A percentile compares a stretch with the other conserved stretches of the same genome.
Evolutionary conservation across 2,797 vertebrate genomes (phyloP).

Genomic region (Sebastes nivosus): DNA sequence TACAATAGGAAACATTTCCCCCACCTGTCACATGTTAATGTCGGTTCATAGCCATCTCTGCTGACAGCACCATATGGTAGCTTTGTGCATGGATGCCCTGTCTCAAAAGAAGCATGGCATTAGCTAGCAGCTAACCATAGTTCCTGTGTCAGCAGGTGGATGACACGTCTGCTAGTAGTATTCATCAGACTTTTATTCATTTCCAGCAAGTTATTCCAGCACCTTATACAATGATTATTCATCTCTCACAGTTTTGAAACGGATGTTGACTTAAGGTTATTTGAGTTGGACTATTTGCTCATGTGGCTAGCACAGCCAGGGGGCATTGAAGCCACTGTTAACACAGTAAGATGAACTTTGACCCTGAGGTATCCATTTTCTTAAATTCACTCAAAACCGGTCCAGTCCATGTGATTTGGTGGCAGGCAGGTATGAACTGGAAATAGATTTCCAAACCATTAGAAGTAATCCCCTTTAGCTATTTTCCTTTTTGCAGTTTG

Average conservation of each 20-base stretch:
- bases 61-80: slow-evolving; percentile 29
- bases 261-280: neutral
- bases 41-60: neutral
- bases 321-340: slow-evolving; percentile 37
- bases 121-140: slow-evolving; percentile 65
- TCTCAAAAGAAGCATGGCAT: slow-evolving; percentile 64
- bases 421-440: neutral
- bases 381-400: slow-evolving; percentile 41
- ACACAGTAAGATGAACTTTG: slow-evolving; percentile 73
- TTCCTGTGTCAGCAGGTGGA: slow-evolving; percentile 65
- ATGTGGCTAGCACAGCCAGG: slow-evolving; percentile 45
- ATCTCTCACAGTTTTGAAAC: neutral
- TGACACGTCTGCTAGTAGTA: slow-evolving; percentile 62
- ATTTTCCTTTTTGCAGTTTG: neutral
- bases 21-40: neutral
- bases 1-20: neutral
- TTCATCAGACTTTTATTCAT: neutral
- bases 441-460: neutral
- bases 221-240: fast-evolving
- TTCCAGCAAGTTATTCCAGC: neutral
- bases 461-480: neutral
- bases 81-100: slow-evolving; percentile 10
- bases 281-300: slow-evolving; percentile 31
- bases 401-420: neutral
- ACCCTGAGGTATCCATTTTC: slow-evolving; percentile 79